Evolutionary conservation across 2,113 vertebrate species (phyloP).

Genomic region (Gymnocephalus cernua): DNA sequence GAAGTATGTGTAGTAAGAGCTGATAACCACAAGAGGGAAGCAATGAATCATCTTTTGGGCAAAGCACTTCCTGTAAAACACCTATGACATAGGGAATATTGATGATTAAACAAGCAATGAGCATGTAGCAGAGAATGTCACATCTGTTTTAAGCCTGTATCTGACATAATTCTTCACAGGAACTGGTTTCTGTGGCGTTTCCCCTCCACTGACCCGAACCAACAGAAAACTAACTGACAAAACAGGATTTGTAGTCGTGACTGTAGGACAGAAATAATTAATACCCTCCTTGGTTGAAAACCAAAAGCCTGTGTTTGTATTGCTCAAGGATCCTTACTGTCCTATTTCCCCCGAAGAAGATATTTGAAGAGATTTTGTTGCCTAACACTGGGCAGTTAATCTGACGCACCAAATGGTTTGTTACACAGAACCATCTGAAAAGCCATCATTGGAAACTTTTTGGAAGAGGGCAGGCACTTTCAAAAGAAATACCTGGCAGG

Average conservation of each 20-base stretch:
- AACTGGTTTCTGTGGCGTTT: background rate
- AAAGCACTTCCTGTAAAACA: background rate
- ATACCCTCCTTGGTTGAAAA: background rate
- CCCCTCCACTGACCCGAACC: background rate
- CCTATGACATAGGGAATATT: fast-evolving
- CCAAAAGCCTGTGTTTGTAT: background rate
- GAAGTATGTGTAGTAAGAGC: background rate
- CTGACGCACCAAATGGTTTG: too few species aligned
- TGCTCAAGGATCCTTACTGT: background rate
- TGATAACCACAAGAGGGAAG: conserved; percentile 46
- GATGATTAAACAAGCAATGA: background rate
- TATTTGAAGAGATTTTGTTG: too few species aligned
- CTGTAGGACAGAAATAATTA: background rate
- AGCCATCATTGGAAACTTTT: too few species aligned
- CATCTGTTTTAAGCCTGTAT: background rate
- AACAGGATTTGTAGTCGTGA: too few species aligned
- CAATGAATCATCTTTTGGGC: conserved; percentile 6
- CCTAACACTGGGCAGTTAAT: too few species aligned
- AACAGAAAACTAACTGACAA: background rate
- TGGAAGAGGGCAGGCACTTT: too few species aligned
- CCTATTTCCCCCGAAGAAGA: background rate
- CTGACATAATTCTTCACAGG: background rate
- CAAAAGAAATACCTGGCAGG: too few species aligned
- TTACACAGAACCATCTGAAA: too few species aligned
- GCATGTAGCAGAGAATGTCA: background rate